Conservation (phyloP, 2,888 invertebrate species). For the Ormyrus thymus region DNA sequence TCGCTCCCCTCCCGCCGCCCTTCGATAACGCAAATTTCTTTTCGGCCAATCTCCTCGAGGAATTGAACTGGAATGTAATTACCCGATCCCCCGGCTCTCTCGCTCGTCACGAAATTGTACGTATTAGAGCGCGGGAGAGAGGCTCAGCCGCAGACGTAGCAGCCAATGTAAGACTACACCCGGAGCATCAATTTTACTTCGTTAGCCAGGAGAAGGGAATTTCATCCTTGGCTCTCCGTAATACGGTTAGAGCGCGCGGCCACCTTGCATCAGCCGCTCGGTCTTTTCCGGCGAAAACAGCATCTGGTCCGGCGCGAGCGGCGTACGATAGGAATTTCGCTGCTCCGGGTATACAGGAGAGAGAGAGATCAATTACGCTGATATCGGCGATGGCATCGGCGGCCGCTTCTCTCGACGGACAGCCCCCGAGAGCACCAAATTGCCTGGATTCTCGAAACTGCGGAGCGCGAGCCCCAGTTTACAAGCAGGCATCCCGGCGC, state of each 20-base stretch:
- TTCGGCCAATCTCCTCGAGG: conserved; percentile 9
- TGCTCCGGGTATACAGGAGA: too few relatives aligned
- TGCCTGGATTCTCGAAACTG: neutral
- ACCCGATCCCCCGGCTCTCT: conserved; percentile 20
- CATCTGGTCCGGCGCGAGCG: neutral
- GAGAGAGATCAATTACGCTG: conserved; percentile 46
- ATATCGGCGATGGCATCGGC: conserved; percentile 18
- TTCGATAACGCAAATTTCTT: conserved; percentile 39
- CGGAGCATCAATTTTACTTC: conserved; percentile 22
- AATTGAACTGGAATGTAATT: conserved; percentile 5
- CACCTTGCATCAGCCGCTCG: neutral
- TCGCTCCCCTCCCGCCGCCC: neutral
- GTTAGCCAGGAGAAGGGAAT: conserved; percentile 19
- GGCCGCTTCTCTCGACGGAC: conserved; percentile 14
- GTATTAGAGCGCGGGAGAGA: too few relatives aligned
- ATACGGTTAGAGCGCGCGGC: conserved; percentile 17
- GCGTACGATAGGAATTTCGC: too few relatives aligned
- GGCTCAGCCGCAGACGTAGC: too few relatives aligned
- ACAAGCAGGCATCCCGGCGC: too few relatives aligned
- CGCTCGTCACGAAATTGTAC: neutral
- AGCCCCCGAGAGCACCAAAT: conserved; percentile 8
- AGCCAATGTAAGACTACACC: too few relatives aligned
- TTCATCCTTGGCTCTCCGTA: conserved; percentile 17
- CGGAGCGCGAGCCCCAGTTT: too few relatives aligned
- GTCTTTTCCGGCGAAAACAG: neutral